Percentiles rank a stretch among this genome's conserved stretches.
Evolutionary conservation across 2,888 invertebrate genomes (phyloP).

Genomic region (Spicauda simplicius): DNA sequence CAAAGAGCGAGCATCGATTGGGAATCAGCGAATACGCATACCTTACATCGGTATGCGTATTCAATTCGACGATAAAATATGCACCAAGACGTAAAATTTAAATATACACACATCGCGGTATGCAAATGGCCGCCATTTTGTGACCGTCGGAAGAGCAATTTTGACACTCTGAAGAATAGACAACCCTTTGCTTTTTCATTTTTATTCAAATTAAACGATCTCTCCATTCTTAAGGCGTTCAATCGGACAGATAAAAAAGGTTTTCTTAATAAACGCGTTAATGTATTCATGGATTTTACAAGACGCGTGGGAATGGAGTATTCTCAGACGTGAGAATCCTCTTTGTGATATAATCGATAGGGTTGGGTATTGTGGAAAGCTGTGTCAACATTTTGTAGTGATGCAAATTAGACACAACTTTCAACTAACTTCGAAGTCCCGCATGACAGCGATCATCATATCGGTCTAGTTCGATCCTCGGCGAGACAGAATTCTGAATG

Average conservation of each 20-base stretch:
- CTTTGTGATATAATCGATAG: slow-evolving; percentile 71
- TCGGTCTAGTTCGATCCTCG: too few species aligned
- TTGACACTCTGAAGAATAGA: slow-evolving; percentile 82
- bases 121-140: slow-evolving; percentile 74
- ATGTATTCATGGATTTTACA: slow-evolving; percentile 73
- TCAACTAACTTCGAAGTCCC: too few species aligned
- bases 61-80: slow-evolving; percentile 56
- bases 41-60: slow-evolving; percentile 6
- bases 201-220: slow-evolving; percentile 74
- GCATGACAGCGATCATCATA: too few species aligned
- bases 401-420: slow-evolving; percentile 62
- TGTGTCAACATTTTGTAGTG: slow-evolving; percentile 76
- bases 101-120: slow-evolving; percentile 61
- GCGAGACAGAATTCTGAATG: too few species aligned
- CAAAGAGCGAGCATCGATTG: slow-evolving; percentile 45
- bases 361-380: slow-evolving; percentile 77
- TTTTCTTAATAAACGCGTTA: slow-evolving; percentile 61
- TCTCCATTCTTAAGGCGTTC: slow-evolving; percentile 43
- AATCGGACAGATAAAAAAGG: slow-evolving; percentile 64
- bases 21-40: slow-evolving; percentile 26
- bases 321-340: slow-evolving; percentile 64
- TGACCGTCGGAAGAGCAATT: slow-evolving; percentile 76
- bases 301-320: slow-evolving; percentile 63
- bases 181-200: slow-evolving; percentile 69
- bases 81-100: slow-evolving; percentile 52